phyloP scores from a whole-genome alignment of 2,797 vertebrate species.

The Protonibea diacanthus region DNA sequence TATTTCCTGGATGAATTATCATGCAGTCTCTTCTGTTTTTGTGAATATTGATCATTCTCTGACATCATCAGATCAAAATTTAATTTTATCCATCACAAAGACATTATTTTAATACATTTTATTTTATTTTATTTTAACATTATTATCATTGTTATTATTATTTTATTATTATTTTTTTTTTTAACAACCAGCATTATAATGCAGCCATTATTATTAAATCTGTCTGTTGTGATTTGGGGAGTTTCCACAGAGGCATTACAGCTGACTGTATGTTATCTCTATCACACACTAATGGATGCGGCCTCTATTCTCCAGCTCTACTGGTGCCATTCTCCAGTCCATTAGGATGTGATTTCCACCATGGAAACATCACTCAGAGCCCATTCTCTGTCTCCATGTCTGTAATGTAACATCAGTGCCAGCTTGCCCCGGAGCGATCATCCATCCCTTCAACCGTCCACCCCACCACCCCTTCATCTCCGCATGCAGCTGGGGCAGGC shows the following conservation, averaged over 20 bases:
- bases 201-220: constrained; percentile 9
- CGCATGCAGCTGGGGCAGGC: constrained; percentile 41
- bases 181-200: fast-evolving
- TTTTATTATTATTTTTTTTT: no score
- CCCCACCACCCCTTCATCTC: constrained; percentile 49
- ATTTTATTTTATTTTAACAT: no score
- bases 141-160: no score
- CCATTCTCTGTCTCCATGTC: constrained; percentile 47
- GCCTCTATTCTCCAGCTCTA: constrained; percentile 26
- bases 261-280: constrained; percentile 42
- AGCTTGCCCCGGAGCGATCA: constrained; percentile 42
- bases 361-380: constrained; percentile 67
- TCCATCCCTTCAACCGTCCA: constrained; percentile 48
- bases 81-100: no score
- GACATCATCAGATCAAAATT: background rate
- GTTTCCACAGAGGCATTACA: constrained; percentile 18
- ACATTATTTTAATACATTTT: no score
- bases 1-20: no score
- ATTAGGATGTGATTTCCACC: constrained; percentile 69
- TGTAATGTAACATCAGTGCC: constrained; percentile 60
- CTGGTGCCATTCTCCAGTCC: constrained; percentile 60
- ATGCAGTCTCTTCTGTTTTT: no score
- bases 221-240: constrained; percentile 13
- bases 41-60: no score
- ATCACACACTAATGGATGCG: constrained; percentile 51